Conservation (phyloP, 2,888 invertebrate species). For the Malacosoma neustria region DNA sequence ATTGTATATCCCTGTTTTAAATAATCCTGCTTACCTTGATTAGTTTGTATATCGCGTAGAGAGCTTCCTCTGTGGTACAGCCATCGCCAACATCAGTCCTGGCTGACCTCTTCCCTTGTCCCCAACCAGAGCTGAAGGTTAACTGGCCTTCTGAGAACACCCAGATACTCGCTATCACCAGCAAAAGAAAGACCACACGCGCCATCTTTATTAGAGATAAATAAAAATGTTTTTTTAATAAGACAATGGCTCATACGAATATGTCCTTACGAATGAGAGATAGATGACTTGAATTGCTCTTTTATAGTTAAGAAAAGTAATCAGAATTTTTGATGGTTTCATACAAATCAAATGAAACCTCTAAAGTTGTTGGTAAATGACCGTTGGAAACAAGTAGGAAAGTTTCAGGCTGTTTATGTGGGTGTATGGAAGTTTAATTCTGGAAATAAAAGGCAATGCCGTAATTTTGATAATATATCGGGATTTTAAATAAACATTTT, state of each 20-base stretch:
- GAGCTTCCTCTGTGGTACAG: slow-evolving; percentile 70
- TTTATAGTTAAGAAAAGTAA: slow-evolving; percentile 20
- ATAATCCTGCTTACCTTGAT: slow-evolving; percentile 66
- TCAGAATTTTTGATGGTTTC: slow-evolving; percentile 21
- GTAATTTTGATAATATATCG: no score
- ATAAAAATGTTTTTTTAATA: slow-evolving; percentile 8
- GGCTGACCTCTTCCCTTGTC: slow-evolving; percentile 50
- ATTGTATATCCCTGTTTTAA: no score
- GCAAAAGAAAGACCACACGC: slow-evolving; percentile 22
- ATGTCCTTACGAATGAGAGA: slow-evolving; percentile 5
- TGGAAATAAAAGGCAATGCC: no score
- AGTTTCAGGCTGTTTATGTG: neutral
- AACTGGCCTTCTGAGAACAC: slow-evolving; percentile 55
- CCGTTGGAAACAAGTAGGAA: slow-evolving; percentile 6
- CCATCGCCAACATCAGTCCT: slow-evolving; percentile 26
- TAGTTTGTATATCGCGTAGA: slow-evolving; percentile 74
- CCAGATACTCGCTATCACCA: slow-evolving; percentile 23
- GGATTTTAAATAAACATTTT: no score
- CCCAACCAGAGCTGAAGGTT: slow-evolving; percentile 75
- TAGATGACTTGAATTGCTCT: slow-evolving; percentile 3
- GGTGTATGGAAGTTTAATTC: no score
- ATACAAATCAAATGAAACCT: slow-evolving; percentile 48
- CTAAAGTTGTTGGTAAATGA: slow-evolving; percentile 15
- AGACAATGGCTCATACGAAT: neutral
- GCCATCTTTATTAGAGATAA: slow-evolving; percentile 20